These are phyloP conservation scores for Orthonevra nobilis DNA, from an alignment of 2,888 invertebrate species.

Conservation along the genomic window DNA sequence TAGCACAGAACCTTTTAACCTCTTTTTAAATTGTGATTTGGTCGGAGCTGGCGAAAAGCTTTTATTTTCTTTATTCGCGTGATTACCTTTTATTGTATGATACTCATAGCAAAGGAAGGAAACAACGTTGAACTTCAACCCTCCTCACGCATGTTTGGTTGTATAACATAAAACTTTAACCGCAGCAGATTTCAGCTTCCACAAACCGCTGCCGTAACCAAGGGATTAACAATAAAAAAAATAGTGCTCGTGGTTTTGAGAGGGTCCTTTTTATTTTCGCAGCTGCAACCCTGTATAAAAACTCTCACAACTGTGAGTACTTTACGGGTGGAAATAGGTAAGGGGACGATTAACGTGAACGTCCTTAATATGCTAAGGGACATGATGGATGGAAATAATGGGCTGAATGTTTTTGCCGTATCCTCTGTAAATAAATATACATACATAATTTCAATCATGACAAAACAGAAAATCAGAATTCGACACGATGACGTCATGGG, in stretches of 20 bases:
- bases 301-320: constrained; percentile 64
- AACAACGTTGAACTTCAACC: constrained; percentile 47
- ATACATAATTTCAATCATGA: constrained; percentile 68
- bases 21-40: too few relatives aligned
- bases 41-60: too few relatives aligned
- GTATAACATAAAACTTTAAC: constrained; percentile 43
- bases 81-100: constrained; percentile 58
- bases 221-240: constrained; percentile 40
- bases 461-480: constrained; percentile 75
- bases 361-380: constrained; percentile 59
- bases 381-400: constrained; percentile 66
- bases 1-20: too few relatives aligned
- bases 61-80: constrained; percentile 62
- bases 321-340: constrained; percentile 64
- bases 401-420: constrained; percentile 64
- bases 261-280: constrained; percentile 66
- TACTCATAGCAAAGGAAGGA: constrained; percentile 46
- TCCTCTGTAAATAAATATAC: constrained; percentile 62
- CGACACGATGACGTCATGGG: constrained; percentile 80
- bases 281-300: constrained; percentile 64
- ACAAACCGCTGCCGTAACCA: constrained; percentile 42
- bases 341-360: constrained; percentile 64
- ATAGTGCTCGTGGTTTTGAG: constrained; percentile 50
- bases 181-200: constrained; percentile 65
- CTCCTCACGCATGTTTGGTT: constrained; percentile 50